phyloP scores from a whole-genome alignment of 2,888 invertebrate species.

The Rhaphigaster nebulosa region DNA sequence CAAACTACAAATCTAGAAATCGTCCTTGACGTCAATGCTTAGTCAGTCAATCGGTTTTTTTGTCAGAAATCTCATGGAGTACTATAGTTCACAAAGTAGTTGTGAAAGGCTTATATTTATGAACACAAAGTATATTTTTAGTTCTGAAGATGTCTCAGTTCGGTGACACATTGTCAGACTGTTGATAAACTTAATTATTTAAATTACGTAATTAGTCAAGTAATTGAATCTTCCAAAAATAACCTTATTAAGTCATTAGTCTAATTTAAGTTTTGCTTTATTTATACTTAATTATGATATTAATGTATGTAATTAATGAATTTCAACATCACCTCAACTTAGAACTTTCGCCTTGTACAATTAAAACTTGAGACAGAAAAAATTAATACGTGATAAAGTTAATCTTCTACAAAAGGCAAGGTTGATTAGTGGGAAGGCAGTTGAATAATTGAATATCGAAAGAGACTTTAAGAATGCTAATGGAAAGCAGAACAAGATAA shows the following conservation, averaged over 20 bases:
- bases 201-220: background rate
- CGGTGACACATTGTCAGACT: no score
- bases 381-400: background rate
- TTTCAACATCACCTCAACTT: background rate
- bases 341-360: background rate
- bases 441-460: constrained; percentile 38
- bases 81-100: no score
- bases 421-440: constrained; percentile 23
- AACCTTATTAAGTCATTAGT: background rate
- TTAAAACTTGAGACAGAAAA: background rate
- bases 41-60: no score
- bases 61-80: no score
- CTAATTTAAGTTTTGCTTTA: background rate
- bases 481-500: constrained; percentile 35
- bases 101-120: no score
- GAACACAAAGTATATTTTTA: no score
- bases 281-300: background rate
- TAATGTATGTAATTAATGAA: background rate
- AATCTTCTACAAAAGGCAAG: background rate
- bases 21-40: no score
- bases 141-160: no score
- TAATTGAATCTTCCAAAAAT: background rate
- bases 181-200: no score
- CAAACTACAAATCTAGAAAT: no score
- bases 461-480: constrained; percentile 40